Evolutionary conservation across 1,140 invertebrate genomes (phyloP).

Genomic region (Sitobion miscanthi): DNA sequence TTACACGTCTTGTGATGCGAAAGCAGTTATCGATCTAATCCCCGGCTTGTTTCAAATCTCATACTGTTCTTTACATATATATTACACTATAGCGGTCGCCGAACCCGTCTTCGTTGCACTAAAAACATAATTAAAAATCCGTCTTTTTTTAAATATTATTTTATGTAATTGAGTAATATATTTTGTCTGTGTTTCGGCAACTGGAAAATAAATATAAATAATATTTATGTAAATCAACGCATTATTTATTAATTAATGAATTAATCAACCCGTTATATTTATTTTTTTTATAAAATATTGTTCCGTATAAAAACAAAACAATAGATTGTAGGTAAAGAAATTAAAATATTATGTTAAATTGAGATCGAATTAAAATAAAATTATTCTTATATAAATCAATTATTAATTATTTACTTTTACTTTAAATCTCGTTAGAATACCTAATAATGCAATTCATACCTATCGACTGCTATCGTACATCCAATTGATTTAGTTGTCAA

Average conservation of each 20-base stretch:
- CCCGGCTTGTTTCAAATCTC: neutral
- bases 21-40: neutral
- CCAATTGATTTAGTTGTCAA: neutral
- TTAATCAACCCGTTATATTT: neutral
- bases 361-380: neutral
- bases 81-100: neutral
- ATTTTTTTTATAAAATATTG: neutral
- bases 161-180: neutral
- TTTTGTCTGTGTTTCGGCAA: neutral
- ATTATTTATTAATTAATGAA: neutral
- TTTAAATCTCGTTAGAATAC: neutral
- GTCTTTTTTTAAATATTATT: neutral
- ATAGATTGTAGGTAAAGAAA: neutral
- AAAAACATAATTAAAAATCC: constrained; percentile 16
- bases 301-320: neutral
- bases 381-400: neutral
- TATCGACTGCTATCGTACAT: too few relatives aligned
- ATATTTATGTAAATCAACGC: neutral
- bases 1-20: neutral
- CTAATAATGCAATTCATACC: neutral
- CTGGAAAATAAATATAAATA: neutral
- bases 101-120: neutral
- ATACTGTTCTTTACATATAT: neutral
- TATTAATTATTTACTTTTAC: neutral
- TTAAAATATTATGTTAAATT: neutral